Conservation (phyloP, 1,140 invertebrate species). For the Plodia interpunctella region DNA sequence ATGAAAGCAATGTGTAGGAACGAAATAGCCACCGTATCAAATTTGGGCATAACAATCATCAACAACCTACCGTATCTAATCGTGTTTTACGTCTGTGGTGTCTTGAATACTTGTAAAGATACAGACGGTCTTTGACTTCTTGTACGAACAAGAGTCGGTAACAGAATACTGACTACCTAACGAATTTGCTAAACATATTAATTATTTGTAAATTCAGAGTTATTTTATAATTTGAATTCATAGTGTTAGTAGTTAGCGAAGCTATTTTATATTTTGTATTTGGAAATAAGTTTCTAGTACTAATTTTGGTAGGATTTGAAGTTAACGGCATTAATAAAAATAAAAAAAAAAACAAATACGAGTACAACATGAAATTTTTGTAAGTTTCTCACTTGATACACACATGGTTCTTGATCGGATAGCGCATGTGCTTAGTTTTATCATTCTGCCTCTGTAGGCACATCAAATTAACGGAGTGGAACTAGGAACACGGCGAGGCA, state of each 20-base stretch:
- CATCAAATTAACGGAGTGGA: slow-evolving; percentile 62
- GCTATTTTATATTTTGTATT: too few relatives aligned
- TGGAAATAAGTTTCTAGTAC: too few relatives aligned
- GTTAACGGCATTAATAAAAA: too few relatives aligned
- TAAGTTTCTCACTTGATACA: not conserved
- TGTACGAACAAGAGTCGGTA: slow-evolving; percentile 14
- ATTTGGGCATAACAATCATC: slow-evolving; percentile 34
- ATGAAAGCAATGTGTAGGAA: not conserved
- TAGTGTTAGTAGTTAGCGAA: too few relatives aligned
- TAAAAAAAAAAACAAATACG: too few relatives aligned
- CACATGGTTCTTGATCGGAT: not conserved
- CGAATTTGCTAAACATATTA: slow-evolving; percentile 19
- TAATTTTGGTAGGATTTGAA: too few relatives aligned
- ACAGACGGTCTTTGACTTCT: slow-evolving; percentile 40
- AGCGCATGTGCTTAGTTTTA: slow-evolving; percentile 15
- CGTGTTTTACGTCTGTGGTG: slow-evolving; percentile 26
- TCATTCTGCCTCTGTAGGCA: slow-evolving; percentile 48
- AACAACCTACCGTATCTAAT: slow-evolving; percentile 34
- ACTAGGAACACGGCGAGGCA: slow-evolving; percentile 42
- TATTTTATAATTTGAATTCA: not conserved
- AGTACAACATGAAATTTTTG: too few relatives aligned
- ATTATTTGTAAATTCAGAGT: not conserved
- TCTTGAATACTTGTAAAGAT: slow-evolving; percentile 19
- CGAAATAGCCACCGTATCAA: slow-evolving; percentile 12
- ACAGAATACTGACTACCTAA: slow-evolving; percentile 32